phyloP scores from a whole-genome alignment of 1,140 invertebrate species.

The Pseudomyrmex dendroicus region DNA sequence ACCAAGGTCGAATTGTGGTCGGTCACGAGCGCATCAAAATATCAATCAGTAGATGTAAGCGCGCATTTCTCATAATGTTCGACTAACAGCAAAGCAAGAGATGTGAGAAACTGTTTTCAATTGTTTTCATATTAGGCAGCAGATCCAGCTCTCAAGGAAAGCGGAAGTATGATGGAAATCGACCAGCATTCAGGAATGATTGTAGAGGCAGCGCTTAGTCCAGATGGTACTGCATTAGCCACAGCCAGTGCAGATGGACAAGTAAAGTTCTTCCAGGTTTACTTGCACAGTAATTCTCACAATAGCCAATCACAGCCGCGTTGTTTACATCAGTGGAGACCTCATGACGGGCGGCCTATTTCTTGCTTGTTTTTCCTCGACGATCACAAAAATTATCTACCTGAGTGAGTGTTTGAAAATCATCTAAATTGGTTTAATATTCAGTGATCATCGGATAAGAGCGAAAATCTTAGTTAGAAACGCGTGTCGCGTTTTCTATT shows the following conservation, averaged over 20 bases:
- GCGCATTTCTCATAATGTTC: conserved; percentile 48
- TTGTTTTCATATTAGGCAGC: conserved; percentile 71
- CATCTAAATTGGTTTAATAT: neutral
- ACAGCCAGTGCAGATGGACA: conserved; percentile 94
- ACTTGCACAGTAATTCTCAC: conserved; percentile 71
- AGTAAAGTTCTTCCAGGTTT: conserved; percentile 96
- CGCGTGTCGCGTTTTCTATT: too few species aligned
- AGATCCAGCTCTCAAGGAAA: conserved; percentile 76
- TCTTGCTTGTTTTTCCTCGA: conserved; percentile 96
- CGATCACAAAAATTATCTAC: conserved; percentile 92
- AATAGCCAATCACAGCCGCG: conserved; percentile 85
- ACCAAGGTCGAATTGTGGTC: conserved; percentile 88
- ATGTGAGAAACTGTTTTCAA: conserved; percentile 47
- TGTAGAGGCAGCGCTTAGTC: conserved; percentile 95
- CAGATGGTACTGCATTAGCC: conserved; percentile 96
- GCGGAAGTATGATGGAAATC: conserved; percentile 86
- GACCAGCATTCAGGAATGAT: conserved; percentile 90
- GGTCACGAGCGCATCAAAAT: conserved; percentile 76
- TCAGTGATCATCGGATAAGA: neutral
- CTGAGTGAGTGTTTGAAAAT: conserved; percentile 89
- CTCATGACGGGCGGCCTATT: conserved; percentile 94
- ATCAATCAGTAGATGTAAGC: conserved; percentile 77
- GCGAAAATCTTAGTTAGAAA: too few species aligned
- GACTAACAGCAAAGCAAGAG: conserved; percentile 27
- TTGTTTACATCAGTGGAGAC: conserved; percentile 96